These are phyloP conservation scores for Urocolius indicus DNA, from an alignment of 2,113 vertebrate genomes.

Conservation along the genomic window DNA sequence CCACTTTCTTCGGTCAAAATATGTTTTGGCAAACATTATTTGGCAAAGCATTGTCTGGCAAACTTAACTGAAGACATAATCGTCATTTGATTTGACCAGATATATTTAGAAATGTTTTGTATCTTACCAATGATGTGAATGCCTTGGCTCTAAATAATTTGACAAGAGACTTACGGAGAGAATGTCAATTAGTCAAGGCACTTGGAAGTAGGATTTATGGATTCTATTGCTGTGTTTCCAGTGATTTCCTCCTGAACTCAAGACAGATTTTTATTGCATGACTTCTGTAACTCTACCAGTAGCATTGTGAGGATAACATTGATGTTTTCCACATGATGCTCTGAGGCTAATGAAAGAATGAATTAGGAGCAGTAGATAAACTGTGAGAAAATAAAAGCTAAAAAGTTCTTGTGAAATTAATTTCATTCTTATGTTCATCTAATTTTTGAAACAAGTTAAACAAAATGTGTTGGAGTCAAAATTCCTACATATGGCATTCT, in stretches of 20 bases:
- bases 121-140: constrained; percentile 77
- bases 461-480: background rate
- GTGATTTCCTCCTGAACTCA: background rate
- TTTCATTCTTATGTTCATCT: background rate
- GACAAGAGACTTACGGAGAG: constrained; percentile 35
- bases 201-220: constrained; percentile 6
- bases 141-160: constrained; percentile 80
- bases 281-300: background rate
- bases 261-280: background rate
- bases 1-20: constrained; percentile 74
- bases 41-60: constrained; percentile 83
- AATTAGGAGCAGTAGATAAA: background rate
- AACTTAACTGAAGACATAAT: constrained; percentile 71
- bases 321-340: background rate
- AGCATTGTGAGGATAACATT: background rate
- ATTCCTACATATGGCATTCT: background rate
- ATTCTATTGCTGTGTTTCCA: background rate
- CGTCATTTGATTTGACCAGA: constrained; percentile 75
- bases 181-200: constrained; percentile 33
- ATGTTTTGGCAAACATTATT: constrained; percentile 71
- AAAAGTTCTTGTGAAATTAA: background rate
- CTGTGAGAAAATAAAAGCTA: background rate
- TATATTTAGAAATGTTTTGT: constrained; percentile 82
- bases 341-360: background rate
- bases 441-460: background rate